Conservation (phyloP, 92 coral and sea anemone species). For the Paramuricea clavata region DNA sequence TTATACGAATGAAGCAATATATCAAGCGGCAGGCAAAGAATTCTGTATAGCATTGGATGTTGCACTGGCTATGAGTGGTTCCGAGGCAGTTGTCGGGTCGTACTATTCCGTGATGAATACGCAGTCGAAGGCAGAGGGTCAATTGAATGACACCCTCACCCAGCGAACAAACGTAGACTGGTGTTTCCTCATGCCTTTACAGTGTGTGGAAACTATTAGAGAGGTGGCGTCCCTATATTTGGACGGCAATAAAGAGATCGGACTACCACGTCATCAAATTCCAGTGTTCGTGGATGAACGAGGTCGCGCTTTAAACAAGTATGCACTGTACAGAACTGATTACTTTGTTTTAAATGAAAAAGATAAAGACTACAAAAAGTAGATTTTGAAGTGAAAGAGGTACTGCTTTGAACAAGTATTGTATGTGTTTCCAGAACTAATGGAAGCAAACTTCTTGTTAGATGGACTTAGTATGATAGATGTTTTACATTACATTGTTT, state of each 20-base stretch:
- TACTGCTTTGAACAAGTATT: neutral
- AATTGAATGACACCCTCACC: slow-evolving; percentile 20
- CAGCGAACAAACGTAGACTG: slow-evolving; percentile 47
- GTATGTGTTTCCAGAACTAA: neutral
- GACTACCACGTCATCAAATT: slow-evolving; percentile 17
- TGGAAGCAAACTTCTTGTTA: too few relatives aligned
- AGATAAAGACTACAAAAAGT: neutral
- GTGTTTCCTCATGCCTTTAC: slow-evolving; percentile 58
- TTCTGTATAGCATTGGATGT: slow-evolving; percentile 31
- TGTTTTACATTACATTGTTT: too few relatives aligned
- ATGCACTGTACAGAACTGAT: slow-evolving; percentile 16
- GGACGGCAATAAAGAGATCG: slow-evolving; percentile 9
- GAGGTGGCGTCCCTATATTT: slow-evolving; percentile 28
- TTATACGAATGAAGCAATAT: slow-evolving; percentile 35
- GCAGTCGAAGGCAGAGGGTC: slow-evolving; percentile 20
- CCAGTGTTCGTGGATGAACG: slow-evolving; percentile 12
- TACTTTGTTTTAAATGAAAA: slow-evolving; percentile 16
- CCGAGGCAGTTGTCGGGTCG: slow-evolving; percentile 45
- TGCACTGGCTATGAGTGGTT: slow-evolving; percentile 45
- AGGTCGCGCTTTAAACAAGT: slow-evolving; percentile 43
- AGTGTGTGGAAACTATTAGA: slow-evolving; percentile 54
- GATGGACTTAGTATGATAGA: too few relatives aligned
- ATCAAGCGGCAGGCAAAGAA: slow-evolving; percentile 41
- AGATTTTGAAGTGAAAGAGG: neutral
- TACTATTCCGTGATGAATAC: slow-evolving; percentile 35